Evolutionary conservation across 2,797 vertebrate genomes (phyloP), one percentile per base, ranked within the genome.

Genomic region (Alexandromys oeconomus): DNA sequence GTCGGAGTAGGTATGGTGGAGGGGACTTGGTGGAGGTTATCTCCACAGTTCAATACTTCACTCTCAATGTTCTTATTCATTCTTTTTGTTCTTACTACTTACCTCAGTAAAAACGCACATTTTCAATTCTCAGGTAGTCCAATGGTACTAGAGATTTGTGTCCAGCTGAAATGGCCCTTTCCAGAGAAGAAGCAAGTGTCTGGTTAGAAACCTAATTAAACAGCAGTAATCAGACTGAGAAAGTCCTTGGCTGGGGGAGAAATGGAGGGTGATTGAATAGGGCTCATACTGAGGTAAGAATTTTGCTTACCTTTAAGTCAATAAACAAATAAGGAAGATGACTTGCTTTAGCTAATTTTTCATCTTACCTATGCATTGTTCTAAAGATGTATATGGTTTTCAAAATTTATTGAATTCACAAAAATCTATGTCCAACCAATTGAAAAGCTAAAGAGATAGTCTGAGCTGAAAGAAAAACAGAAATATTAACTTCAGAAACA

Each of bases 141-240:
- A 78, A 82, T 3, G 65, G 73, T 54, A 89, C 34, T 40, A 71
- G 34, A 91, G 15, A 89, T 92, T 21, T 94, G 19, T 91, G 69
- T 74, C 54, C 46, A 78, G 34, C 67, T 74, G 46, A 78, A 77
- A 82, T 86, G 46, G 51, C 34, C 86, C 11, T 65, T 94, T 79
- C 37, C 46, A 57, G 37, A 73, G 34, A 48, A 95, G 25, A 48
- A 95, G 25, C 29, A 86, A 23, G 61, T 27, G 25, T 31, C 13
- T 43, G 67, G 51, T 21, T 59, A 54, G 31, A 23, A 15, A 3
- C 23, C 65, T 73, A 73, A 87, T 43, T 59, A 65, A 87, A 48
- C 15, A 67, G 12, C 9, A 73, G 14, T 6, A 74, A 86, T 37
- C n/a, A 90, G 61, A 37, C 23, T 34, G 19, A 84, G 61, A 46